Evolutionary conservation across 1,140 invertebrate genomes (phyloP).

Genomic region (Drosophila sechellia): DNA sequence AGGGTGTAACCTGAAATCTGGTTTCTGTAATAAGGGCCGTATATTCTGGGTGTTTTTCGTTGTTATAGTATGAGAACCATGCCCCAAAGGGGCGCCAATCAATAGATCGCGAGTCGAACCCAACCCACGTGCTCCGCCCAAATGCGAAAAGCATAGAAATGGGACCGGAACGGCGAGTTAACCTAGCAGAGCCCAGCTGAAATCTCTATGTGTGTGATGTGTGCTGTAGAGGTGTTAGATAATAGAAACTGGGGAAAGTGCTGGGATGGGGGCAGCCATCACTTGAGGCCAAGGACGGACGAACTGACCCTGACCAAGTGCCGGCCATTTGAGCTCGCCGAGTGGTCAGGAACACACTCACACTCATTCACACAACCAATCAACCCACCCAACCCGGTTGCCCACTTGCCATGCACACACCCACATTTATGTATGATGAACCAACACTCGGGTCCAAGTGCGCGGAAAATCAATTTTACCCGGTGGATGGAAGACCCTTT

Average conservation of each 20-base stretch:
- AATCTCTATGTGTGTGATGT: slow-evolving; percentile 1
- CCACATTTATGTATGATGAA: slow-evolving; percentile 1
- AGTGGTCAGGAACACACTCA: slow-evolving; percentile 60
- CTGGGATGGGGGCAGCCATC: not conserved
- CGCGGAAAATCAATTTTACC: slow-evolving; percentile 69
- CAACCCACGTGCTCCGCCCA: slow-evolving; percentile 26
- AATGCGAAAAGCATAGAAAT: not conserved
- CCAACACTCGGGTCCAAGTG: slow-evolving; percentile 1
- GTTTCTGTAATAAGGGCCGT: not conserved
- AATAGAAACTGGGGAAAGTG: slow-evolving; percentile 19
- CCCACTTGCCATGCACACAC: slow-evolving; percentile 3
- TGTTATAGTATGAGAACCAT: slow-evolving; percentile 25
- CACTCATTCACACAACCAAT: slow-evolving; percentile 5
- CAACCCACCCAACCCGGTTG: not conserved
- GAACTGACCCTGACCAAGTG: slow-evolving; percentile 45
- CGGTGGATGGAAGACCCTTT: slow-evolving; percentile 35
- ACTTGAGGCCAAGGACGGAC: slow-evolving; percentile 37
- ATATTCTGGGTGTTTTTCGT: not conserved
- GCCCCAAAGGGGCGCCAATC: slow-evolving; percentile 11
- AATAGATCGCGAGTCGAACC: slow-evolving; percentile 20
- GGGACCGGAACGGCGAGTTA: slow-evolving; percentile 9
- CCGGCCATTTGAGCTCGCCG: slow-evolving; percentile 19
- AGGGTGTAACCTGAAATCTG: not conserved
- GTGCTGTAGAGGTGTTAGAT: slow-evolving; percentile 34
- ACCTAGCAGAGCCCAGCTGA: slow-evolving; percentile 39